Conservation (phyloP, 2,888 invertebrate species). For the Drosophila antonietae region DNA sequence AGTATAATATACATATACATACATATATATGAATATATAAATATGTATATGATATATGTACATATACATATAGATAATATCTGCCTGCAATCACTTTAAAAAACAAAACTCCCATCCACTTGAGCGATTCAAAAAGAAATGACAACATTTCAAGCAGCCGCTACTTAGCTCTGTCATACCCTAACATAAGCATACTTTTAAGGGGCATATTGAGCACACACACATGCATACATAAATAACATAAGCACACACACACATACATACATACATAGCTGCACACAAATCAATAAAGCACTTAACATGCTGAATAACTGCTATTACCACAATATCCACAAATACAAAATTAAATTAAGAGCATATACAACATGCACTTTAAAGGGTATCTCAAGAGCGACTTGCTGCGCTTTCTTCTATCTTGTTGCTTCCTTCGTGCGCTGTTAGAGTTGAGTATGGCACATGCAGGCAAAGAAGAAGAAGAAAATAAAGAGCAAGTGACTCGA, state of each 20-base stretch:
- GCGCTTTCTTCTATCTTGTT: neutral
- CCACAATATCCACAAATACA: too few relatives aligned
- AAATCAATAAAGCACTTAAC: neutral
- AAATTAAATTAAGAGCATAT: neutral
- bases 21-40: neutral
- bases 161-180: neutral
- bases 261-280: too few relatives aligned
- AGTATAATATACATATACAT: neutral
- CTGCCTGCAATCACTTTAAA: conserved; percentile 18
- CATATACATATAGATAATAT: neutral
- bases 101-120: conserved; percentile 34
- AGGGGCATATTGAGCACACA: neutral
- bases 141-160: conserved; percentile 7
- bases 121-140: conserved; percentile 3
- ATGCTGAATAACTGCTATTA: too few relatives aligned
- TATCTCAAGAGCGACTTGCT: neutral
- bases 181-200: neutral
- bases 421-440: conserved; percentile 29
- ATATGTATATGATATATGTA: neutral
- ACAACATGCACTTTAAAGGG: neutral
- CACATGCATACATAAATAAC: neutral
- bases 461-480: neutral
- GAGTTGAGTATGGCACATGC: conserved; percentile 24
- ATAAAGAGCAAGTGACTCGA: conserved; percentile 11
- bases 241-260: neutral